Percentiles rank a stretch among this genome's conserved stretches.
phyloP scores from a whole-genome alignment of 2,113 vertebrate species.

The Numida meleagris region DNA sequence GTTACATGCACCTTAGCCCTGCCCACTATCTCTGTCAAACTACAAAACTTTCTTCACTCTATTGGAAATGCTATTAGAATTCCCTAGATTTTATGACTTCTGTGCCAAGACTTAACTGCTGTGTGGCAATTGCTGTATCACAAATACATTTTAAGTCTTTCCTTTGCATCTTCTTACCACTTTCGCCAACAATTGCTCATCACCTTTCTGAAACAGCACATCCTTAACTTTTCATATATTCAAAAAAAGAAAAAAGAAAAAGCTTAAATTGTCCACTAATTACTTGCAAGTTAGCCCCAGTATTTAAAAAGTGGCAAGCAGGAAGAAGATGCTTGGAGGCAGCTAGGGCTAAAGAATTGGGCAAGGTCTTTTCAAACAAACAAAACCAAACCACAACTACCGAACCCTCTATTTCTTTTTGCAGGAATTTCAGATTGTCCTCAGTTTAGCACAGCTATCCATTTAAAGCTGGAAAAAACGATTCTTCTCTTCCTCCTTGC shows the following conservation, averaged over 20 bases:
- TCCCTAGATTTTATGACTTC: neutral
- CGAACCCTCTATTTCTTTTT: neutral
- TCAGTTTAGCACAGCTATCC: neutral
- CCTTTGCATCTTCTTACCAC: neutral
- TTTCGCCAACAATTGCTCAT: neutral
- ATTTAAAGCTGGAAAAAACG: slow-evolving; percentile 20
- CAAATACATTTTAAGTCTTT: neutral
- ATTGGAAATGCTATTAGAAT: neutral
- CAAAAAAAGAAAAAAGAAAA: neutral
- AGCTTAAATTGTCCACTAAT: neutral
- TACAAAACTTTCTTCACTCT: neutral
- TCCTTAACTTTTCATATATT: neutral
- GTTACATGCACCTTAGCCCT: neutral
- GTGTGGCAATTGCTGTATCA: neutral
- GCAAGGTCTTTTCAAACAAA: neutral
- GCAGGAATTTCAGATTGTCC: slow-evolving; percentile 11
- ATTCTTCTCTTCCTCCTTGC: neutral
- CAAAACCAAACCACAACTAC: neutral
- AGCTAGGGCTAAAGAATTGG: neutral
- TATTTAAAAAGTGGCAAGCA: neutral
- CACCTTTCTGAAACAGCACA: neutral
- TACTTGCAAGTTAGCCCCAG: neutral
- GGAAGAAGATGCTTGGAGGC: neutral
- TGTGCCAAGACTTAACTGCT: neutral
- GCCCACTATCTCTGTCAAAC: neutral